phyloP scores from a whole-genome alignment of 2,113 vertebrate species.

The Phasianus colchicus region DNA sequence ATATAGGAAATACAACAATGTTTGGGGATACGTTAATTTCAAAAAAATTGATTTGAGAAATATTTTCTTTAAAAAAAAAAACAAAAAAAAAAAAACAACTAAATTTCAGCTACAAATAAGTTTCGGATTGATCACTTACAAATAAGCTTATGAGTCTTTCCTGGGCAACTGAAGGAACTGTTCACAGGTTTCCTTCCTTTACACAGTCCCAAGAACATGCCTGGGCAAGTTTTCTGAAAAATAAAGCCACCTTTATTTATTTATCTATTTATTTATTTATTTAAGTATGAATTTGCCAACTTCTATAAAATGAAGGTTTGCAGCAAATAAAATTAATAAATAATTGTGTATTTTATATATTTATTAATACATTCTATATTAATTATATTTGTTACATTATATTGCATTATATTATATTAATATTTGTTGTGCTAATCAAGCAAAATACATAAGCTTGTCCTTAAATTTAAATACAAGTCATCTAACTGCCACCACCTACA shows the following conservation, averaged over 20 bases:
- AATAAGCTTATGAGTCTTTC: neutral
- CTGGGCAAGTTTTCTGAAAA: neutral
- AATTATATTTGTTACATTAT: neutral
- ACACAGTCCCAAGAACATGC: neutral
- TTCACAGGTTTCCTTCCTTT: neutral
- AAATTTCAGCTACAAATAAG: neutral
- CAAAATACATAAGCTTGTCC: neutral
- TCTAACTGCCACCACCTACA: neutral
- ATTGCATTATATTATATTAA: neutral
- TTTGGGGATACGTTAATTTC: neutral
- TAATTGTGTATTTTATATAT: neutral
- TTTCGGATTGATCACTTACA: neutral
- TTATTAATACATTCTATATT: neutral
- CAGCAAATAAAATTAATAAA: neutral
- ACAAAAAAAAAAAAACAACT: neutral
- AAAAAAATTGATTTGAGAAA: neutral
- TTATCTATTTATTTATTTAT: too few species aligned
- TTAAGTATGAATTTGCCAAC: neutral
- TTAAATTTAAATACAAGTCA: neutral
- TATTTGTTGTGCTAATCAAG: neutral
- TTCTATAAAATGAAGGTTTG: neutral
- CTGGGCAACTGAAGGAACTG: neutral
- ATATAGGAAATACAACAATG: neutral
- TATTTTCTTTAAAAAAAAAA: neutral
- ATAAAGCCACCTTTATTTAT: neutral